These are phyloP conservation scores for Salmo trutta DNA, from an alignment of 2,797 vertebrate genomes.

Conservation along the genomic window DNA sequence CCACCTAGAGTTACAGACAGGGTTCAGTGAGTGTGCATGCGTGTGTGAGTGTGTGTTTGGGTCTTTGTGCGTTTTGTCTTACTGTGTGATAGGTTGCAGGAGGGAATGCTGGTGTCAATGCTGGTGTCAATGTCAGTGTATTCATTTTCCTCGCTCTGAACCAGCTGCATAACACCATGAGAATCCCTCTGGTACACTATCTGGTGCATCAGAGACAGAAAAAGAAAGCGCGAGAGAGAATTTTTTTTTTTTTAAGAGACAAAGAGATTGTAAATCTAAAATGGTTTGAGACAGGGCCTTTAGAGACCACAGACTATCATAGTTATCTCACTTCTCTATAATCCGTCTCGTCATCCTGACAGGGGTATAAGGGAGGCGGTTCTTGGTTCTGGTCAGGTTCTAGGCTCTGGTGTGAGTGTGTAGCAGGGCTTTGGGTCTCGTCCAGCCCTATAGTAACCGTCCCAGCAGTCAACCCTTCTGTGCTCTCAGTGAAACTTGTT, in stretches of 20 bases:
- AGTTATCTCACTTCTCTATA: rapidly evolving
- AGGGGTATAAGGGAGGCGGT: conserved; percentile 8
- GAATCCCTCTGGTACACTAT: conserved; percentile 15
- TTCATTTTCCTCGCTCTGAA: background rate
- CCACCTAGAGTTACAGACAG: background rate
- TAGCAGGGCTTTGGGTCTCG: background rate
- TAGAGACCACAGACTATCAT: background rate
- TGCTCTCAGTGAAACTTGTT: background rate
- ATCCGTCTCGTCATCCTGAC: background rate
- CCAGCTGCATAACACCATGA: background rate
- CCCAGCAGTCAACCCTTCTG: background rate
- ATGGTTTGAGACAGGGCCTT: background rate
- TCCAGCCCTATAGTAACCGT: background rate
- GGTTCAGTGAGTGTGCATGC: background rate
- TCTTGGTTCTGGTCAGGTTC: no score
- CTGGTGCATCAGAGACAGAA: no score
- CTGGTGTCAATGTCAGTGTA: background rate
- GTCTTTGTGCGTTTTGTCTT: conserved; percentile 10
- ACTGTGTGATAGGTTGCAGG: conserved; percentile 4
- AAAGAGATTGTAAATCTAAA: background rate
- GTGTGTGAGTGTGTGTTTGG: background rate
- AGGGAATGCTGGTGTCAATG: no score
- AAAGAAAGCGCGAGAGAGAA: no score
- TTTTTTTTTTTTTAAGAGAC: no score
- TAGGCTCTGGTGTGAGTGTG: background rate